Evolutionary conservation across 2,888 invertebrate genomes (phyloP).

Genomic region (Timandra comae): DNA sequence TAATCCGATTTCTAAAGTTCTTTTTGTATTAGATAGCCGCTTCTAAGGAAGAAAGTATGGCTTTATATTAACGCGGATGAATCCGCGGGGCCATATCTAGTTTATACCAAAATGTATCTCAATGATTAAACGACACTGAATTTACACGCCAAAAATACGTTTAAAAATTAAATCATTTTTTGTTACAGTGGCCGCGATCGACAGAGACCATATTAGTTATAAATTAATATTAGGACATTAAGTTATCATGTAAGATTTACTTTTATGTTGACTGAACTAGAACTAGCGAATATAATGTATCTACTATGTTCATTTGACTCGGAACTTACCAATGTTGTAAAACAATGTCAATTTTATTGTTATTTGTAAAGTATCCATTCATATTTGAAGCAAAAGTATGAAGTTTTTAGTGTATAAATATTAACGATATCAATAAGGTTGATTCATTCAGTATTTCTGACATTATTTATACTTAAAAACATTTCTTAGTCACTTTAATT

Average conservation of each 20-base stretch:
- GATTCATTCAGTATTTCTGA: neutral
- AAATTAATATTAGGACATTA: conserved; percentile 8
- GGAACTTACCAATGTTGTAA: neutral
- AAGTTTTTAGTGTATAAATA: neutral
- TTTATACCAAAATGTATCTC: no score
- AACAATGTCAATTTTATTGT: neutral
- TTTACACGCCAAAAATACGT: no score
- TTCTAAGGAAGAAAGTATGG: no score
- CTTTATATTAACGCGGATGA: no score
- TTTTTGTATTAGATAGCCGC: no score
- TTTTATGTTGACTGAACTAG: conserved; percentile 26
- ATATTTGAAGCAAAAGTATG: neutral
- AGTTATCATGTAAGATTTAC: conserved; percentile 22
- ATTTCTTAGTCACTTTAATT: conserved; percentile 8
- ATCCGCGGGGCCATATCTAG: no score
- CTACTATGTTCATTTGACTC: conserved; percentile 3
- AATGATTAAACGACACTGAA: no score
- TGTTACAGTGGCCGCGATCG: conserved; percentile 71
- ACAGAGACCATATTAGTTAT: conserved; percentile 38
- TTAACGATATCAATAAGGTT: neutral
- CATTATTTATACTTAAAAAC: conserved; percentile 3
- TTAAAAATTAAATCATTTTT: no score
- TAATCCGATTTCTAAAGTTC: neutral
- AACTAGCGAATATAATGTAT: conserved; percentile 6
- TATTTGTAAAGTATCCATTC: neutral